phyloP scores from a whole-genome alignment of 1,140 invertebrate species.

The Achatina immaculata region DNA sequence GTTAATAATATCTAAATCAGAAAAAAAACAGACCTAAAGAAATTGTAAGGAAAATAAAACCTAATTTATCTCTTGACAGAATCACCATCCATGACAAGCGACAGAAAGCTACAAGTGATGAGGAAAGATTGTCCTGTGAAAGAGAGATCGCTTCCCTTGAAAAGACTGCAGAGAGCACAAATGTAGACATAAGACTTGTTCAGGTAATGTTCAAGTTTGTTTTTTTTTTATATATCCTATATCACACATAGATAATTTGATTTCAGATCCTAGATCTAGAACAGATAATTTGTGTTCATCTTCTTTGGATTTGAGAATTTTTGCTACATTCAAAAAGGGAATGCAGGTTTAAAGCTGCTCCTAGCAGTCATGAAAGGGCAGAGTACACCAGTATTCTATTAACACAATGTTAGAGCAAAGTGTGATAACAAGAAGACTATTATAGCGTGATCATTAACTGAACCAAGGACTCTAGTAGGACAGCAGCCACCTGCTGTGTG shows the following conservation, averaged over 20 bases:
- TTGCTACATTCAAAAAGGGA: background rate
- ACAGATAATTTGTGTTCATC: background rate
- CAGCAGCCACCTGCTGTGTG: too few relatives aligned
- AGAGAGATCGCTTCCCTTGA: constrained; percentile 32
- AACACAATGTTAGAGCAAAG: too few relatives aligned
- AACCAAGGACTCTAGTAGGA: too few relatives aligned
- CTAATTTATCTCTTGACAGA: background rate
- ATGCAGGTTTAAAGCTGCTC: too few relatives aligned
- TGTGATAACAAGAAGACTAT: too few relatives aligned
- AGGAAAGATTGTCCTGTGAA: constrained; percentile 34
- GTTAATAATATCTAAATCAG: background rate
- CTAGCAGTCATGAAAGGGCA: too few relatives aligned
- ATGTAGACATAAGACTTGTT: background rate
- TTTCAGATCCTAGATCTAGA: background rate
- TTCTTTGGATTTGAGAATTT: constrained; percentile 1
- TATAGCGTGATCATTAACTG: too few relatives aligned
- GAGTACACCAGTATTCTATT: too few relatives aligned
- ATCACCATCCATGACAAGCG: constrained; percentile 32
- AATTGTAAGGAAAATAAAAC: background rate
- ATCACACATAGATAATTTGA: background rate
- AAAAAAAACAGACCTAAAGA: background rate
- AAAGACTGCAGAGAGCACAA: background rate
- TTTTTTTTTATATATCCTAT: background rate
- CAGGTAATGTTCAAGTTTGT: background rate
- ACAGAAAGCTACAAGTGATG: constrained; percentile 25